Evolutionary conservation across 2,113 vertebrate species (phyloP), one percentile per base, ranked within the genome.

Genomic region (Henicopernis longicauda): DNA sequence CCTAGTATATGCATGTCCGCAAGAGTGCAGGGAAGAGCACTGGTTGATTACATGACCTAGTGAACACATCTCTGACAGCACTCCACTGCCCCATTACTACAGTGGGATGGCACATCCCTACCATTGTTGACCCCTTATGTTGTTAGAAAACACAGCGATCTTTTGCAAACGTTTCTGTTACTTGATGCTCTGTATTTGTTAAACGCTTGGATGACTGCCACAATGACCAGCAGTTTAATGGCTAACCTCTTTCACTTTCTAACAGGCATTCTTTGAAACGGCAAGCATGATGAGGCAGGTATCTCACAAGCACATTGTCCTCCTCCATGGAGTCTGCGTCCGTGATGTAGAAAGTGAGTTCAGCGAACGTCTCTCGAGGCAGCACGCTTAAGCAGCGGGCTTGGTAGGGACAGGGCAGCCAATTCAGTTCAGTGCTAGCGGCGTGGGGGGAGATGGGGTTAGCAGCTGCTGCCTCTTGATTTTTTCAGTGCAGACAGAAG

Each of bases 271-370:
- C 96, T 99, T 99, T 50, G 99, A 99, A 97, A 99, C 99, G 0
- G 99, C 99, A 71, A 99, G 99, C 94, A 99, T 99, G 99, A 99
- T 99, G 99, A 98, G 99, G 22, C 99, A 99, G 83, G 99, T 99
- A 83, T 99, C 99, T 44, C 99, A 99, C 95, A 99, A 99, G 84
- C 99, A 99, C 97, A 99, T 99, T 0, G 99, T 99, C 89, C 98
- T 99, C 21, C 98, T 99, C 44, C 99, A 99, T 3, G 99, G 99
- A 4, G 98, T 99, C 90, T 99, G 99, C 89, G 99, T 99, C 38
- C 99, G 99, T 3, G 98, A 99, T 5, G 97, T 99, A 72, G 99
- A 99, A 70, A 99, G 99, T 99, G 97, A 99, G 99, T 99, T 15
- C 9, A 3, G 36, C 6, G 36, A 44, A 23, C 19, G 2, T 23